phyloP scores from a whole-genome alignment of 2,113 vertebrate genomes.

The Crypturellus undulatus region DNA sequence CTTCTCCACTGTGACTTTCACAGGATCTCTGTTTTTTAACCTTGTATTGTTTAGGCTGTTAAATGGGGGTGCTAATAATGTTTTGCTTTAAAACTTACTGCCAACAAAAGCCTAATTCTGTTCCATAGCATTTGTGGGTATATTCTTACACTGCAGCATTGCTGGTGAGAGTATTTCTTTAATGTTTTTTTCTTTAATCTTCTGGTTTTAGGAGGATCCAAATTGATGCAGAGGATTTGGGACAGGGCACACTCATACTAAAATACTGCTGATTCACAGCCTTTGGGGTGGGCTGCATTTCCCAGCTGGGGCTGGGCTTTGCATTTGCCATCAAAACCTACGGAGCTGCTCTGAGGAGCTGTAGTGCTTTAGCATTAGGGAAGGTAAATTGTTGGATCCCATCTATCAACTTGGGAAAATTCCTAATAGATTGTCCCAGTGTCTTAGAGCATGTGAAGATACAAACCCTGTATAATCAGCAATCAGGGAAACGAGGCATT shows the following conservation, averaged over 20 bases:
- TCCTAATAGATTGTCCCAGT: neutral
- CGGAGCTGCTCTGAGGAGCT: neutral
- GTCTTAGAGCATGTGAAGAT: neutral
- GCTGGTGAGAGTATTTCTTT: neutral
- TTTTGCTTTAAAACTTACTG: neutral
- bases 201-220: too few relatives aligned
- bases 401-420: neutral
- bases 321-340: neutral
- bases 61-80: neutral
- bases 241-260: neutral
- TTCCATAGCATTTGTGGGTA: neutral
- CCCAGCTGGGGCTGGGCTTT: neutral
- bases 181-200: too few relatives aligned
- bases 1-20: neutral
- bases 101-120: neutral
- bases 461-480: fast-evolving
- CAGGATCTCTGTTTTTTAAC: fast-evolving
- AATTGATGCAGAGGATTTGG: neutral
- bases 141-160: fast-evolving
- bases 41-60: neutral
- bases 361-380: neutral
- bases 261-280: neutral
- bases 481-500: fast-evolving
- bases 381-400: neutral
- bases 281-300: neutral